Percentiles rank a stretch among this genome's conserved stretches.
These are phyloP conservation scores for Drosophila bifasciata DNA, from an alignment of 1,140 invertebrate species.

Conservation along the genomic window DNA sequence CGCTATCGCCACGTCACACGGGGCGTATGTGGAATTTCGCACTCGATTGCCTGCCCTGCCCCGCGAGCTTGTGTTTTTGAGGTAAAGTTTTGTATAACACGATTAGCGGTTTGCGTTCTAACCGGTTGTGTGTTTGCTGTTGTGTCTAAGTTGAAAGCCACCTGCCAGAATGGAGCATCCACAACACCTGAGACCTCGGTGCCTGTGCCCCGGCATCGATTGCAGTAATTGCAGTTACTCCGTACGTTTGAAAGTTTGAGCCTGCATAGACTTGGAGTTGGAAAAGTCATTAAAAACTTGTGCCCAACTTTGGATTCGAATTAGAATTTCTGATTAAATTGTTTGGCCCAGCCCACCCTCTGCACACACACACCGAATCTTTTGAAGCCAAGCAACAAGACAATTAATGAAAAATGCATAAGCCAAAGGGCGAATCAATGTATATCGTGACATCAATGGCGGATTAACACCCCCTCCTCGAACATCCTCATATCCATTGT, in stretches of 20 bases:
- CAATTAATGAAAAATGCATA: slow-evolving; percentile 83
- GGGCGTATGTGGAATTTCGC: slow-evolving; percentile 79
- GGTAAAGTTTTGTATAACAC: slow-evolving; percentile 76
- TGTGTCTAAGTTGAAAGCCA: slow-evolving; percentile 55
- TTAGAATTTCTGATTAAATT: slow-evolving; percentile 77
- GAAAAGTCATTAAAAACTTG: slow-evolving; percentile 81
- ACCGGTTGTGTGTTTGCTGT: slow-evolving; percentile 60
- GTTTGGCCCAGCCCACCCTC: slow-evolving; percentile 28
- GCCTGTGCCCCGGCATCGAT: slow-evolving; percentile 25
- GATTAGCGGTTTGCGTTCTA: slow-evolving; percentile 73
- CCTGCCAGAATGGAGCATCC: slow-evolving; percentile 3
- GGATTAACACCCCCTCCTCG: slow-evolving; percentile 57
- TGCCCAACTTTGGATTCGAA: slow-evolving; percentile 67
- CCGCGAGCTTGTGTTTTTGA: slow-evolving; percentile 8
- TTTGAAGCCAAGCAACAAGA: slow-evolving; percentile 33
- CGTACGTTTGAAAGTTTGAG: slow-evolving; percentile 37
- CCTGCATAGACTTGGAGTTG: slow-evolving; percentile 36
- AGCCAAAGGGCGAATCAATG: slow-evolving; percentile 77
- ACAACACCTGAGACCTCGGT: not conserved
- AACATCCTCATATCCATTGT: slow-evolving; percentile 51
- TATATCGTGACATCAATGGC: slow-evolving; percentile 82
- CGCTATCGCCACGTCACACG: slow-evolving; percentile 54
- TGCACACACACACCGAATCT: too few species aligned
- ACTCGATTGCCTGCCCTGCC: slow-evolving; percentile 63
- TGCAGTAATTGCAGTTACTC: slow-evolving; percentile 67